Base-by-base conservation (phyloP, 2,797 vertebrate species). In the Pteropus rufus region DNA sequence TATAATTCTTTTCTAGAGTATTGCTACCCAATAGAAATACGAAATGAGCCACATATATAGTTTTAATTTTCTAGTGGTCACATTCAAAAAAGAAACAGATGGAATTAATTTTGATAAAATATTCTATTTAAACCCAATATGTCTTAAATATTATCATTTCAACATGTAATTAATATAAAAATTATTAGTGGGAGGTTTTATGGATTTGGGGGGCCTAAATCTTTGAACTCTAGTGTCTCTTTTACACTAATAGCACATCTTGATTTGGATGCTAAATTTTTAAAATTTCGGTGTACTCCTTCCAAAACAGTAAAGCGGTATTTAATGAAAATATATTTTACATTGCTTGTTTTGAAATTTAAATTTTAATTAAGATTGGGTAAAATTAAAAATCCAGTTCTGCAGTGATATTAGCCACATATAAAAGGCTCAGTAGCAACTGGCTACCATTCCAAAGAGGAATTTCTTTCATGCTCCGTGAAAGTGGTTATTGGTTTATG, bases 401-500 rank as follows among this genome's bases (percentile, higher is more conserved):
- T 93, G 1, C 15, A 46, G 11, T 88, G 77, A 65, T 29, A 79
- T 72, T n/a, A 73, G 19, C 4, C 5, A 77, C 10, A 67, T 82
- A 89, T 89, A 34, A 72, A 88, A 24, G 67, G 58, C 36, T 60
- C 52, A 83, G 4, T 24, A 83, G 34, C 23, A 34, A 39, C 3
- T 9, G 65, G 14, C n/a, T 94, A 10, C 31, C 41, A 29, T 21
- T 36, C 62, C 41, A 64, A 62, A 60, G 21, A 64, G 89, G 24
- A 77, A 84, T 93, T 82, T 72, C 18, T 87, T 90, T 92, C 58
- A 82, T 92, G 81, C 10, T 16, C n/a, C n/a, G 60, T 82, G 34
- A 81, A 90, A 93, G 91, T 92, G 7, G 82, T 56, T 95, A 80
- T 46, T 94, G 49, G 15, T 54, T 96, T 91, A 56, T 88, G 11